These are phyloP conservation scores for Ectemnius continuus DNA, from an alignment of 2,888 invertebrate genomes.

Conservation along the genomic window DNA sequence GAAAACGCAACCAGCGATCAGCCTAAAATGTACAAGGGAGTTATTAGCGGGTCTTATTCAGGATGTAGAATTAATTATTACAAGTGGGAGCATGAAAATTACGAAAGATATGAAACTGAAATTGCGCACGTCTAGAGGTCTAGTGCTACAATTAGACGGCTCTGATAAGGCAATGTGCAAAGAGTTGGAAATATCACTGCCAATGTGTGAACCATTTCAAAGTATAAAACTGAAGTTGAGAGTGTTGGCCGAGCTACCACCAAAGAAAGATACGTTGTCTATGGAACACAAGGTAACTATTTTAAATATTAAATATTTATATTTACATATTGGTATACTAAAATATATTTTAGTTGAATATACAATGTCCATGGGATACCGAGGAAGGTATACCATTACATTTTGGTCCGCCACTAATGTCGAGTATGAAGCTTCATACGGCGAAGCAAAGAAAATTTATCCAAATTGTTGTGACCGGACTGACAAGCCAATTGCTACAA, in stretches of 20 bases:
- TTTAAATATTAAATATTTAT: constrained; percentile 26
- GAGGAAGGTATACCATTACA: constrained; percentile 86
- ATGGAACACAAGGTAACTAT: constrained; percentile 85
- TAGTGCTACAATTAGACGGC: constrained; percentile 80
- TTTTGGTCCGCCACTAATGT: constrained; percentile 90
- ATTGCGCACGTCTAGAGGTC: constrained; percentile 84
- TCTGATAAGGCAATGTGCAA: constrained; percentile 71
- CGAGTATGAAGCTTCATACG: constrained; percentile 90
- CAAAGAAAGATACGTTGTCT: constrained; percentile 84
- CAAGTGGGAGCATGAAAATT: constrained; percentile 88
- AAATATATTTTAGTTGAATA: constrained; percentile 80
- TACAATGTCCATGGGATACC: constrained; percentile 89
- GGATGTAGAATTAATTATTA: constrained; percentile 86
- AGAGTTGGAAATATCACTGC: constrained; percentile 70
- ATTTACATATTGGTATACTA: constrained; percentile 23
- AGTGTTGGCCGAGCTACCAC: constrained; percentile 87
- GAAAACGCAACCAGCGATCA: constrained; percentile 80
- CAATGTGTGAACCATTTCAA: constrained; percentile 82
- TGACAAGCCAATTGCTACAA: constrained; percentile 75
- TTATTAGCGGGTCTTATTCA: constrained; percentile 91
- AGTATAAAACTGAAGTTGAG: constrained; percentile 82
- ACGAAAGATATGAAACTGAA: constrained; percentile 82
- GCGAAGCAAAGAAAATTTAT: constrained; percentile 91
- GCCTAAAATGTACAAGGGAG: constrained; percentile 82
- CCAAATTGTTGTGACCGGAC: constrained; percentile 86